Percentiles rank a stretch among this genome's conserved stretches.
These are phyloP conservation scores for Melanostoma scalare DNA, from an alignment of 2,888 invertebrate genomes.

Conservation along the genomic window DNA sequence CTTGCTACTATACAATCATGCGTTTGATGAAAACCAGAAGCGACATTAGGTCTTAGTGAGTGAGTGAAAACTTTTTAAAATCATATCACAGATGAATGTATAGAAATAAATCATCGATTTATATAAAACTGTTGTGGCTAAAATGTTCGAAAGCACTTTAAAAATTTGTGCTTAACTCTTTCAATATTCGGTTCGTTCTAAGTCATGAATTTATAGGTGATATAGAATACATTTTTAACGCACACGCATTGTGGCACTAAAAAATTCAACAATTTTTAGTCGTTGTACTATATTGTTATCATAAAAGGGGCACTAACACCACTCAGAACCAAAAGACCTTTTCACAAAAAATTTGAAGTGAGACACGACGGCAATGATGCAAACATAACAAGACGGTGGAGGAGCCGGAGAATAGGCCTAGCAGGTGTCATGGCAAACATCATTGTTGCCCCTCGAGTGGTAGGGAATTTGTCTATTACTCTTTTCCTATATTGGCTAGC, in stretches of 20 bases:
- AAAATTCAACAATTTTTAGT: constrained; percentile 63
- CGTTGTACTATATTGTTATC: constrained; percentile 59
- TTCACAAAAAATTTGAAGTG: constrained; percentile 53
- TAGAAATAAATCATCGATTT: constrained; percentile 4
- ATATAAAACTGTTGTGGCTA: background rate
- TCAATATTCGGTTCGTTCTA: constrained; percentile 61
- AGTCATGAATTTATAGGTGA: constrained; percentile 61
- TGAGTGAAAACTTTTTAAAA: constrained; percentile 14
- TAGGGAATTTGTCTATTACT: constrained; percentile 55
- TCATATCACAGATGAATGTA: background rate
- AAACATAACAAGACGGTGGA: constrained; percentile 7
- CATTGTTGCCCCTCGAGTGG: constrained; percentile 19
- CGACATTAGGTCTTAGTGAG: constrained; percentile 26
- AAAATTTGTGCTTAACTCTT: constrained; percentile 32
- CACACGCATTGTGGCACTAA: constrained; percentile 57
- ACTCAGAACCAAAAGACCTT: constrained; percentile 47
- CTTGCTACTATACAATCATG: constrained; percentile 12
- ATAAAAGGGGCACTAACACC: constrained; percentile 58
- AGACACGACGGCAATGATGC: constrained; percentile 46
- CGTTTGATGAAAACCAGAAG: constrained; percentile 37
- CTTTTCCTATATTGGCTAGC: constrained; percentile 9
- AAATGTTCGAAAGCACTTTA: constrained; percentile 1
- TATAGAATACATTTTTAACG: constrained; percentile 56
- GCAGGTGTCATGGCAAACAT: constrained; percentile 48
- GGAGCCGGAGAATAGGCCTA: constrained; percentile 27